These are phyloP conservation scores for Euplagia quadripunctaria DNA, from an alignment of 2,888 invertebrate genomes.

Conservation along the genomic window DNA sequence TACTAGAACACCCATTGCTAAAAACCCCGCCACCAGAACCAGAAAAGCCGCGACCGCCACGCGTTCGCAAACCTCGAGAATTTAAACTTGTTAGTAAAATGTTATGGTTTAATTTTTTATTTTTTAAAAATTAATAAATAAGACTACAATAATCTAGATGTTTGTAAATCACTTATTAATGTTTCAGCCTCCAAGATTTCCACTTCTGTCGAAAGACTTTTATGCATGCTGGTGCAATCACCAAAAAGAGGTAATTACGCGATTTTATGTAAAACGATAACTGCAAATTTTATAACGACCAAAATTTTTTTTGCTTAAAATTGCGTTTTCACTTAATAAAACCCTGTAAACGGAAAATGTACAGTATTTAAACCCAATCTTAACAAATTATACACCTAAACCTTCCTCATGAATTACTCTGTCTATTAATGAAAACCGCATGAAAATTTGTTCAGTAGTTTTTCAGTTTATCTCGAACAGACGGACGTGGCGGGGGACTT, in stretches of 20 bases:
- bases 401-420: no score
- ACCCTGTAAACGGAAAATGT: no score
- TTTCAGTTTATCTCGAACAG: no score
- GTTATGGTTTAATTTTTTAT: neutral
- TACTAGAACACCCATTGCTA: slow-evolving; percentile 70
- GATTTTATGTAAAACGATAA: neutral
- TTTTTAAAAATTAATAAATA: no score
- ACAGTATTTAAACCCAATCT: no score
- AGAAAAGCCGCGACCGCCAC: slow-evolving; percentile 72
- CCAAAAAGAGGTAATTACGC: slow-evolving; percentile 71
- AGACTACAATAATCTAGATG: neutral
- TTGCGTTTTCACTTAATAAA: no score
- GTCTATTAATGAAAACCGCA: no score
- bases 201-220: slow-evolving; percentile 68
- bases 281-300: neutral
- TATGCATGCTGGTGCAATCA: slow-evolving; percentile 80
- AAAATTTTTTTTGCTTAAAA: no score
- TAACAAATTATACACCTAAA: no score
- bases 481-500: no score
- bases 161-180: neutral
- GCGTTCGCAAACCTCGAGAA: slow-evolving; percentile 68
- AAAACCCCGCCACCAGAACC: slow-evolving; percentile 78
- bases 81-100: slow-evolving; percentile 70
- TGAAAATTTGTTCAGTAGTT: no score
- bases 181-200: slow-evolving; percentile 78